Evolutionary conservation across 2,888 invertebrate genomes (phyloP), one percentile per base, ranked within the genome.

Genomic region (Melieria picta): DNA sequence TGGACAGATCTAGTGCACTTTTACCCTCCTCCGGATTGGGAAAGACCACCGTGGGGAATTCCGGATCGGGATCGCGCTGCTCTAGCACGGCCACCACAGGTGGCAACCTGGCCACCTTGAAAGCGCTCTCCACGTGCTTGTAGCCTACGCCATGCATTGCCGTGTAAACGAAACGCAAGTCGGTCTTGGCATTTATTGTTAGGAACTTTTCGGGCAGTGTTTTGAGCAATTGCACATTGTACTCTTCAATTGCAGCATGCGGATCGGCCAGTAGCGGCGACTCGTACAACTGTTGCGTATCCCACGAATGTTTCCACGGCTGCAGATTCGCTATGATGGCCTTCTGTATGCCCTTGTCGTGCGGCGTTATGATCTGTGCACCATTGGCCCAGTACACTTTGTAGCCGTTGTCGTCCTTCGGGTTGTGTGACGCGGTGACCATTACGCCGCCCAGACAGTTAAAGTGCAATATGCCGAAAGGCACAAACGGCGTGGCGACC

Each of bases 61-160:
- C 97, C 0, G 99, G 98, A 89, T 99, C 92, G 0, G 99, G 95
- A 69, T 94, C 90, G 77, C 92, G 92, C 88, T 99, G 95, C 79
- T 94, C 90, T 55, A 58, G 55, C 4, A 87, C 86, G 1, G 84
- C 77, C 16, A 86, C 61, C 4, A 85, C 76, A 13, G 82, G 76
- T 88, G 92, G 90, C 69, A 98, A 91, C 76, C 92, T 91, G 65
- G 93, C 92, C 9, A 88, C 86, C 75, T 92, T 88, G 81, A 98
- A 94, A 3, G 95, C 94, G 77, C 91, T 88, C 70, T 90, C 85
- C 73, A 98, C 89, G 81, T 91, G 97, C 3, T 90, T 87, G 83
- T 94, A 93, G 0, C 98, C 98, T 5, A 99, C 98, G 5, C 99
- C 99, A 84, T 99, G 99, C 95, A 99, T 97, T 0, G 99, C 95